Base-by-base conservation (phyloP, 1,140 invertebrate genomes). In the Drosophila baimaii region DNA sequence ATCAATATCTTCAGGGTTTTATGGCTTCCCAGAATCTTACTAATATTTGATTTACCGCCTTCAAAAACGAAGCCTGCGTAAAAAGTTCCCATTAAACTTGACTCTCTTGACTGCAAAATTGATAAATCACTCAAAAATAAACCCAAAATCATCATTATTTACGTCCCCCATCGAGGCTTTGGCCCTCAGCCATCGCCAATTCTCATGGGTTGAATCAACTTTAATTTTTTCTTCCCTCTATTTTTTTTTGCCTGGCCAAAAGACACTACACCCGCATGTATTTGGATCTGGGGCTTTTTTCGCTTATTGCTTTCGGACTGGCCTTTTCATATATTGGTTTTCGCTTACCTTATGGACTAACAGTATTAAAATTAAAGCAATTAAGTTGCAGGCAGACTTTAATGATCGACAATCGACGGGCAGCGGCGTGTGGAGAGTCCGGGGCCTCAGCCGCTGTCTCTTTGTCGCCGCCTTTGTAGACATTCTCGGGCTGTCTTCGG, bases 381-480 rank as follows among this genome's bases (percentile, higher is more conserved):
- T 89, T 89, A 89, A 89, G 84, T 89, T 89, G 84, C 84, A 89
- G 84, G 85, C 84, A 88, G 79, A 89, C 84, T 88, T 89, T 84
- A 88, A 88, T 88, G 84, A 89, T 89, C 80, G 77, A 74, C 83
- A 89, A 77, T 84, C 81, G 79, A 73, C 70, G 65, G 75, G 80
- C 72, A 68, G 52, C 51, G 70, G 78, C 69, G 69, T 9, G 12
- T 54, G 57, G 61, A 68, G 43, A 72, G 49, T 63, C 51, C 71
- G 64, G 68, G 75, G 83, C 64, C 75, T 58, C 39, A 46, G 55
- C 39, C 80, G 56, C 54, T 66, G 75, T 47, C 79, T 77, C 73
- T 77, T 81, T 70, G 79, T 66, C 64, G 83, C 75, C 56, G 63
- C 73, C 70, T 33, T 66, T 44, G 64, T 52, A 37, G 75, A 70